Conservation (phyloP, 2,113 vertebrate species). For the Chloropsis cyanopogon region DNA sequence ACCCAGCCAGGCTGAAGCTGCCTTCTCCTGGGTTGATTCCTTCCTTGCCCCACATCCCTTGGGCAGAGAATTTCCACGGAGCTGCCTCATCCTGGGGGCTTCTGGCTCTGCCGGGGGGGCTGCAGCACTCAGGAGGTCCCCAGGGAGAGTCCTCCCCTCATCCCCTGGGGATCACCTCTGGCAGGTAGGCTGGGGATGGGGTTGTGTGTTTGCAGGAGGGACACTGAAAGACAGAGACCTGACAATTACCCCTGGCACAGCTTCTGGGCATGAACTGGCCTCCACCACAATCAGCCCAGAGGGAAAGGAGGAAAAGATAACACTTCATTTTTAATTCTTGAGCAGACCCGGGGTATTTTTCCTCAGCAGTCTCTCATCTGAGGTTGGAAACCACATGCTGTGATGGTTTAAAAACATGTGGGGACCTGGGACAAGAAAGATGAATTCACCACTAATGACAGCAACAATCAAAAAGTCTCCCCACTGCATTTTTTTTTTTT, state of each 20-base stretch:
- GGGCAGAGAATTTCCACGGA: accelerated
- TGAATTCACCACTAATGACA: neutral
- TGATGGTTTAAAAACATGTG: neutral
- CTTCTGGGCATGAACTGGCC: accelerated
- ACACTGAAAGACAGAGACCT: neutral
- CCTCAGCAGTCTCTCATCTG: neutral
- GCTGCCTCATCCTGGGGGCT: neutral
- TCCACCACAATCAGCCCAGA: neutral
- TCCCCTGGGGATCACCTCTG: neutral
- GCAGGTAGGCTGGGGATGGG: neutral
- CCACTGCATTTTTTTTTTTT: neutral
- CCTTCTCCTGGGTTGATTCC: neutral
- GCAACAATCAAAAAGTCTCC: neutral
- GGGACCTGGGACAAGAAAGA: neutral
- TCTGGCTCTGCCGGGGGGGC: accelerated
- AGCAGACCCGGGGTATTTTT: neutral
- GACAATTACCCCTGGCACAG: neutral
- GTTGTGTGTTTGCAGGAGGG: neutral
- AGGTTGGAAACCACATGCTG: neutral
- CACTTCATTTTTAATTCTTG: neutral
- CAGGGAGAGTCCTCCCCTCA: accelerated
- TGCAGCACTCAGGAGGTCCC: neutral
- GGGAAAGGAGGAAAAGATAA: neutral
- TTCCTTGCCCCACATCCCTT: neutral
- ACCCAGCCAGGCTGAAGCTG: neutral